Percentiles rank a stretch among this genome's conserved stretches.
Conservation (phyloP, 2,113 vertebrate species). For the Bettongia penicillata region DNA sequence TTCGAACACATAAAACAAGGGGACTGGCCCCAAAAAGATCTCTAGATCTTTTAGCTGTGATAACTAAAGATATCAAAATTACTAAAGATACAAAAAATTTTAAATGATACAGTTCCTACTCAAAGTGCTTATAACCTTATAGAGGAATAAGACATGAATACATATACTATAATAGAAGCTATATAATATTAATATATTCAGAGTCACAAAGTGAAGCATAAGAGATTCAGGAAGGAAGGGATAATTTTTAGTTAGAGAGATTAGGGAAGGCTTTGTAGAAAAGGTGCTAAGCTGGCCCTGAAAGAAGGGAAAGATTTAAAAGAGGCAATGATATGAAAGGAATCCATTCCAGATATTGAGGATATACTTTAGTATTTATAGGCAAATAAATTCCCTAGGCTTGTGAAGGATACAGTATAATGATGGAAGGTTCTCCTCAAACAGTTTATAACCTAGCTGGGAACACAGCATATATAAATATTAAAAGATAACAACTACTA, state of each 20-base stretch:
- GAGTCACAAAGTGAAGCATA: background rate
- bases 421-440: background rate
- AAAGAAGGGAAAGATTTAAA: background rate
- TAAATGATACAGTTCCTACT: no score
- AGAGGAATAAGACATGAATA: background rate
- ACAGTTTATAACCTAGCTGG: background rate
- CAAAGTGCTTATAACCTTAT: background rate
- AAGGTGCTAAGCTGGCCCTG: background rate
- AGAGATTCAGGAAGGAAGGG: background rate
- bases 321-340: background rate
- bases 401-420: background rate
- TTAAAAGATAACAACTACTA: background rate
- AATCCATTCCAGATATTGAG: background rate
- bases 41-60: background rate
- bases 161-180: background rate
- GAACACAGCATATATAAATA: background rate
- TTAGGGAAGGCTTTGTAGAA: background rate
- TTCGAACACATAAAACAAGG: background rate
- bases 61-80: background rate
- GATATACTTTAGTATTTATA: background rate
- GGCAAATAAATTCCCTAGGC: background rate
- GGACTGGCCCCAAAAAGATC: background rate
- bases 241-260: background rate
- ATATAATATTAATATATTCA: background rate
- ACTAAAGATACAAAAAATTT: background rate